Evolutionary conservation across 2,113 vertebrate species (phyloP).

Genomic region (Dascyllus trimaculatus): DNA sequence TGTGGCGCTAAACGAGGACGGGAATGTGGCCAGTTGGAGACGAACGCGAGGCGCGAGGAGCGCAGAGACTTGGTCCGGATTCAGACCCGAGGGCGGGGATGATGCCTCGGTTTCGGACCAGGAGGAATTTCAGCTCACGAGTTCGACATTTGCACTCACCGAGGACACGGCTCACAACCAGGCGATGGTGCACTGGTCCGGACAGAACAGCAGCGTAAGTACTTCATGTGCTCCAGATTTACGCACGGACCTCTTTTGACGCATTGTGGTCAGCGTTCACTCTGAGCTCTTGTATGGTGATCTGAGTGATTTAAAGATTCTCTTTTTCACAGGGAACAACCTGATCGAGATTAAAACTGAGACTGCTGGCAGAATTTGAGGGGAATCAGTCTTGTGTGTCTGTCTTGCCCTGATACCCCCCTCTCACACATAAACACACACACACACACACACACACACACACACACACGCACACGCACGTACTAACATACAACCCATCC

Average conservation of each 20-base stretch:
- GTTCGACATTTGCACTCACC: conserved; percentile 88
- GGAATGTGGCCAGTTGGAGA: conserved; percentile 49
- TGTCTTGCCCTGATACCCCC: not conserved
- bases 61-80: conserved; percentile 78
- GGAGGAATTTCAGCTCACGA: conserved; percentile 87
- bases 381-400: conserved; percentile 1
- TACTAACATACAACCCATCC: not conserved
- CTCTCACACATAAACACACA: not conserved
- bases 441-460: too few relatives aligned
- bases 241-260: conserved; percentile 72
- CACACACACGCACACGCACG: not conserved
- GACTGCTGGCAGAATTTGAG: conserved; percentile 30
- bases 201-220: conserved; percentile 94
- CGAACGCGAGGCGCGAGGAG: conserved; percentile 61
- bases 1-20: conserved; percentile 18
- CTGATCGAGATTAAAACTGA: conserved; percentile 16
- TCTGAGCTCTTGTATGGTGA: not conserved
- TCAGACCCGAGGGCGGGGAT: conserved; percentile 56
- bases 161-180: conserved; percentile 89
- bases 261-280: conserved; percentile 67
- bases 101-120: conserved; percentile 81
- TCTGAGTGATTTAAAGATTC: conserved; percentile 12
- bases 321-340: not conserved
- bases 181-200: conserved; percentile 92
- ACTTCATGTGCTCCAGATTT: conserved; percentile 50